These are phyloP conservation scores for Protobothrops mucrosquamatus DNA, from an alignment of 2,113 vertebrate genomes.

Conservation along the genomic window DNA sequence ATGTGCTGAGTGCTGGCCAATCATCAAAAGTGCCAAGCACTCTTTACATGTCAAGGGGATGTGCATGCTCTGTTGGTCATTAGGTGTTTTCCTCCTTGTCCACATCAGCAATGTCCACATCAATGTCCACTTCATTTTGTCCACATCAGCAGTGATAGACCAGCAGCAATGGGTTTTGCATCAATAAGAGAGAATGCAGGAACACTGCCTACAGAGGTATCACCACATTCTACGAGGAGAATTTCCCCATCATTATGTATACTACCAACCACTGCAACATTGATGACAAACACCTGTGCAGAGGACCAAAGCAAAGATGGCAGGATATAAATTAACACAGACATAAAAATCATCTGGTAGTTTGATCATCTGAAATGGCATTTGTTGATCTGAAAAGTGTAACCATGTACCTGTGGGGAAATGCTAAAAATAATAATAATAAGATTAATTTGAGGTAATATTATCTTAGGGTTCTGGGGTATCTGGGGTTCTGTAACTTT, in stretches of 20 bases:
- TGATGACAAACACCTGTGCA: not conserved
- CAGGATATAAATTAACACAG: not conserved
- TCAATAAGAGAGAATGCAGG: not conserved
- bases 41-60: no score
- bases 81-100: not conserved
- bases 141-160: not conserved
- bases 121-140: not conserved
- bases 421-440: not conserved
- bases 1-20: no score
- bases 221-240: not conserved
- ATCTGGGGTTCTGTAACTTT: not conserved
- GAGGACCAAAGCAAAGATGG: not conserved
- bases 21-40: no score
- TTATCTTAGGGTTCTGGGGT: not conserved
- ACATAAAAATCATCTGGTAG: not conserved
- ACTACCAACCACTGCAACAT: not conserved
- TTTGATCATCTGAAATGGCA: not conserved
- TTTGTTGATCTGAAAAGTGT: not conserved
- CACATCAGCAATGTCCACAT: not conserved
- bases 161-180: not conserved
- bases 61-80: not conserved
- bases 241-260: not conserved
- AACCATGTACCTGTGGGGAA: not conserved
- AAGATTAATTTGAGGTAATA: not conserved
- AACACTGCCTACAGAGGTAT: not conserved